phyloP scores from a whole-genome alignment of 1,140 invertebrate genomes.

The Dendroctonus ponderosae region DNA sequence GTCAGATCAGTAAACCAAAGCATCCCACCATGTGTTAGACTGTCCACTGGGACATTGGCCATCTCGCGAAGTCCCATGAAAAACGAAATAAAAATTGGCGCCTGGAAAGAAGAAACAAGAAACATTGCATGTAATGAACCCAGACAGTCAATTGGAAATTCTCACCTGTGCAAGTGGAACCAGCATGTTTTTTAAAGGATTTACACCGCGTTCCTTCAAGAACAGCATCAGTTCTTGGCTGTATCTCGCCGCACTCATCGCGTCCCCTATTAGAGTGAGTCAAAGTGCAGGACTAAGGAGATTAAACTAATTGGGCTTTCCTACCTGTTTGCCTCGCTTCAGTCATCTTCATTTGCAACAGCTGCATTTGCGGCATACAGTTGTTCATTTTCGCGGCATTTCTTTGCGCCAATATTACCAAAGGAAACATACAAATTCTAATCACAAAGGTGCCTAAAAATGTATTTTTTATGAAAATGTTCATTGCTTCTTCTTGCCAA shows the following conservation, averaged over 20 bases:
- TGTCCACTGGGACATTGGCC: constrained; percentile 84
- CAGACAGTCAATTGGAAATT: not conserved
- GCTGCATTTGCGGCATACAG: constrained; percentile 75
- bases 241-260: constrained; percentile 69
- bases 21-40: constrained; percentile 83
- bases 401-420: constrained; percentile 76
- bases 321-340: constrained; percentile 80
- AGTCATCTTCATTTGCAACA: constrained; percentile 77
- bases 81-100: constrained; percentile 88
- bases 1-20: constrained; percentile 94
- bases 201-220: constrained; percentile 79
- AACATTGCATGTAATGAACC: not conserved
- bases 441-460: constrained; percentile 71
- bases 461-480: not conserved
- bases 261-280: constrained; percentile 16
- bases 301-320: constrained; percentile 43
- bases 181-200: constrained; percentile 78
- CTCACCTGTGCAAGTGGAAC: constrained; percentile 75
- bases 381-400: constrained; percentile 78
- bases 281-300: too few species aligned
- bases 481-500: not conserved
- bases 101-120: constrained; percentile 52
- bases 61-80: constrained; percentile 82
- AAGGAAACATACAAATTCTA: constrained; percentile 74
- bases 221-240: constrained; percentile 73